A percentile compares a stretch with the other conserved stretches of the same genome.
These are phyloP conservation scores for Cherax destructor DNA, from an alignment of 1,140 invertebrate genomes.

Conservation along the genomic window DNA sequence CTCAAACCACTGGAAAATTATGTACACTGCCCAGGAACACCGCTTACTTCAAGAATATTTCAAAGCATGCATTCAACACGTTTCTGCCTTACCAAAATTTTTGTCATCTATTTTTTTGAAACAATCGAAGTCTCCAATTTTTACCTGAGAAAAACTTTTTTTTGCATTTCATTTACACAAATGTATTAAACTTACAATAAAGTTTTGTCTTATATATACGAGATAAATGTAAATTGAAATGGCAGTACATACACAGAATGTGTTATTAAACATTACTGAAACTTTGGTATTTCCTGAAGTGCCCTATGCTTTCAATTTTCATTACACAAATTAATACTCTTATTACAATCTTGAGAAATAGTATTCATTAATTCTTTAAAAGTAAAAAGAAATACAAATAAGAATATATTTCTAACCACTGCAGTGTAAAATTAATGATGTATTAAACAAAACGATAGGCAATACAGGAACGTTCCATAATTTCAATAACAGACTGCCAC, in stretches of 20 bases:
- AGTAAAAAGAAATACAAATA: not conserved
- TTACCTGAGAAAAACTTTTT: conserved; percentile 64
- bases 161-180: conserved; percentile 36
- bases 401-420: too few species aligned
- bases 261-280: conserved; percentile 11
- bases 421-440: too few species aligned
- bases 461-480: not conserved
- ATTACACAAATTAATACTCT: not conserved
- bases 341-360: too few species aligned
- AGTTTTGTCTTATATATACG: not conserved
- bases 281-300: not conserved
- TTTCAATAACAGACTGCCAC: not conserved
- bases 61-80: conserved; percentile 67
- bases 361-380: too few species aligned
- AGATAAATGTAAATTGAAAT: not conserved
- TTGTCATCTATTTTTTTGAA: conserved; percentile 68
- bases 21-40: conserved; percentile 68
- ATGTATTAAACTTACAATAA: conserved; percentile 24
- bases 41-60: conserved; percentile 64
- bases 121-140: conserved; percentile 65
- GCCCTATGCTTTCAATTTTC: not conserved
- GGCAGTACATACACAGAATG: not conserved
- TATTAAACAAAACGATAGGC: not conserved
- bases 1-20: conserved; percentile 59
- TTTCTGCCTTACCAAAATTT: conserved; percentile 66